phyloP scores from a whole-genome alignment of 35 echinoderm and acorn worm genomes.

The Patiria miniata region DNA sequence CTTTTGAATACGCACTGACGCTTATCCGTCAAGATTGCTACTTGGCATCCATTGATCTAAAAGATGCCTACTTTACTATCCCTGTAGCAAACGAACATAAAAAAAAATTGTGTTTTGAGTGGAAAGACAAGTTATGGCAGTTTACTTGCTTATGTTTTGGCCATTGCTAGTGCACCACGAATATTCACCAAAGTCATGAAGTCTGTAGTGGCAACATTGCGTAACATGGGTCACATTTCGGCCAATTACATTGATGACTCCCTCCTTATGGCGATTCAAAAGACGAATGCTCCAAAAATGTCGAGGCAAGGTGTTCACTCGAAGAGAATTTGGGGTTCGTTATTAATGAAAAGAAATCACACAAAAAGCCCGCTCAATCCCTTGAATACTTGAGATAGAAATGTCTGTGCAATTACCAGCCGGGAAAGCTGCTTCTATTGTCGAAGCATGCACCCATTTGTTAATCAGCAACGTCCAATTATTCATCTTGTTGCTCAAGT shows the following conservation, averaged over 20 bases:
- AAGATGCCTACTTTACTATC: conserved; percentile 75
- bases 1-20: conserved; percentile 8
- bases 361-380: conserved; percentile 22
- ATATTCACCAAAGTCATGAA: background rate
- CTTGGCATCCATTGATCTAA: conserved; percentile 48
- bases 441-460: conserved; percentile 3
- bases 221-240: background rate
- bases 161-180: background rate
- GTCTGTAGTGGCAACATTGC: background rate
- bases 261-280: background rate
- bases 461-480: background rate
- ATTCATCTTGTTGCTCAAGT: conserved; percentile 7
- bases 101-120: background rate
- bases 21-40: conserved; percentile 15
- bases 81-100: conserved; percentile 42
- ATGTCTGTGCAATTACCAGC: conserved; percentile 39
- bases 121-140: background rate
- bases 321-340: conserved; percentile 24
- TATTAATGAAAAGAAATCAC: conserved; percentile 58
- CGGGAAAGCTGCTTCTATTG: conserved; percentile 21
- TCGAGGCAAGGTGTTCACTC: background rate
- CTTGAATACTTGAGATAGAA: conserved; percentile 49
- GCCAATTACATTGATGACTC: conserved; percentile 8
- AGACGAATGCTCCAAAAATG: background rate
- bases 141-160: too few relatives aligned